These are phyloP conservation scores for Neolamprologus sp. DNA, from an alignment of 2,113 vertebrate species.

Conservation along the genomic window DNA sequence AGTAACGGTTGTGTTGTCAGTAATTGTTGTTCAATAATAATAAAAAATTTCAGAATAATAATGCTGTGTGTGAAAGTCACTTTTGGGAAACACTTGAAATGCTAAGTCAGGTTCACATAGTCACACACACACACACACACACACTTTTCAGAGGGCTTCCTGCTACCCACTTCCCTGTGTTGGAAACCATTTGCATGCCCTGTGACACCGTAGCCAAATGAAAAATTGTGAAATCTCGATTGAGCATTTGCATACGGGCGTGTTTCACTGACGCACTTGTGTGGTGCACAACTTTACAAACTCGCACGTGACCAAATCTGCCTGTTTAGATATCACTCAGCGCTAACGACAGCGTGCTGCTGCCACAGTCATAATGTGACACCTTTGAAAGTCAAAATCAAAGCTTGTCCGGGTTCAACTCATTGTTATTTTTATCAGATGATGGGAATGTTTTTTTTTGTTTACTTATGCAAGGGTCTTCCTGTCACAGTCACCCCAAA, in stretches of 20 bases:
- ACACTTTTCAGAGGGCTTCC: background rate
- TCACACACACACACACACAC: background rate
- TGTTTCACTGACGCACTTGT: constrained; percentile 32
- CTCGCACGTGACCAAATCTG: background rate
- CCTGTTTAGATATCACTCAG: background rate
- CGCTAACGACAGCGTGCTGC: background rate
- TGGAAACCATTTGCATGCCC: constrained; percentile 35
- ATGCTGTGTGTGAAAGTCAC: background rate
- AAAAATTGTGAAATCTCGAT: background rate
- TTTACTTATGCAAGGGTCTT: background rate
- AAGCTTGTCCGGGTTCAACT: background rate
- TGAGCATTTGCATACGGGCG: constrained; percentile 3
- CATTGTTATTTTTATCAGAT: background rate
- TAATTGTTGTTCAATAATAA: background rate
- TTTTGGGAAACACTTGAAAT: background rate
- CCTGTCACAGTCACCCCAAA: background rate
- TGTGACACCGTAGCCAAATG: background rate
- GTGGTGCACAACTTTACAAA: background rate
- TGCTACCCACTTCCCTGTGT: constrained; percentile 1
- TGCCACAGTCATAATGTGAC: background rate
- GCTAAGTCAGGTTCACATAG: background rate
- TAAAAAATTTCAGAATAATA: background rate
- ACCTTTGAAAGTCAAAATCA: background rate
- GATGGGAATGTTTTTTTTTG: background rate
- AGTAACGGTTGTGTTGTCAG: background rate